phyloP scores from a whole-genome alignment of 2,888 invertebrate genomes.

The Cloeon dipterum region DNA sequence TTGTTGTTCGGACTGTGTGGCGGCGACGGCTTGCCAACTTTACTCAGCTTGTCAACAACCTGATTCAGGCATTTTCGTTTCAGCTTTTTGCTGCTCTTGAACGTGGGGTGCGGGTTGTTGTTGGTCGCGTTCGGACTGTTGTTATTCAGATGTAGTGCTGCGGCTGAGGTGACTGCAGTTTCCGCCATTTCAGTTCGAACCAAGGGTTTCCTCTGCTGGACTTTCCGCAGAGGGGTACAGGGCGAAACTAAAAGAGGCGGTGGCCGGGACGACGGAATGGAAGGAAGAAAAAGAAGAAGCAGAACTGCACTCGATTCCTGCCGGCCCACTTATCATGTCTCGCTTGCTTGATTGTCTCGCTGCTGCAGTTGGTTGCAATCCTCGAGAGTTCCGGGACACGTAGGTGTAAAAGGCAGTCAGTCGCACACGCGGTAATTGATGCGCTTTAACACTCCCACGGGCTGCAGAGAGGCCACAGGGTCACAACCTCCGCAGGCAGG shows the following conservation, averaged over 20 bases:
- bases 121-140: constrained; percentile 1
- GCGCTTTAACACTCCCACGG: no score
- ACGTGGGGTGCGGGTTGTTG: background rate
- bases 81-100: constrained; percentile 34
- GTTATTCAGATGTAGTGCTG: background rate
- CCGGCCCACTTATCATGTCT: no score
- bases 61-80: constrained; percentile 60
- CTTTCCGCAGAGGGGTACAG: background rate
- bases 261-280: no score
- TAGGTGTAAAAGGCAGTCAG: no score
- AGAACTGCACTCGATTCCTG: no score
- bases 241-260: background rate
- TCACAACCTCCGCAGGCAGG: no score
- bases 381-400: no score
- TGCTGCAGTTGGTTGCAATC: no score
- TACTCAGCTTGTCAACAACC: constrained; percentile 50
- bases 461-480: no score
- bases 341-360: no score
- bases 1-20: constrained; percentile 3
- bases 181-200: background rate
- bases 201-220: background rate
- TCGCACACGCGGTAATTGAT: no score
- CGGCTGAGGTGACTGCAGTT: background rate
- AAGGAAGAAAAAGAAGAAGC: no score
- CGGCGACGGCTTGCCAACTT: constrained; percentile 8